Evolutionary conservation across 2,888 invertebrate species (phyloP).

Genomic region (Uropetala carovei): DNA sequence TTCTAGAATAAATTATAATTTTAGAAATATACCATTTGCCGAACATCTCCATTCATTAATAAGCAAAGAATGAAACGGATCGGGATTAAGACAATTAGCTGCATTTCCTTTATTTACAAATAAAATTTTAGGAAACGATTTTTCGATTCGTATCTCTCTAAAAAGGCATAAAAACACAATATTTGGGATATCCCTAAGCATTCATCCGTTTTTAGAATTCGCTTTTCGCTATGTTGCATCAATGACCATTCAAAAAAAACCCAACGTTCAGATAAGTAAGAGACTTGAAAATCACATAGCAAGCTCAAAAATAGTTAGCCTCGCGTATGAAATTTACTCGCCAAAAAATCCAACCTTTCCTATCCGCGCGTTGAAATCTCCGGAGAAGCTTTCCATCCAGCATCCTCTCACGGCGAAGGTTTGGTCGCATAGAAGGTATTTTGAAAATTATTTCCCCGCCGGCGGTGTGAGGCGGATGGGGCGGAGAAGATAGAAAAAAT

Average conservation of each 20-base stretch:
- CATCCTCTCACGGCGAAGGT: background rate
- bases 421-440: background rate
- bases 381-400: background rate
- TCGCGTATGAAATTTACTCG: background rate
- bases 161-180: background rate
- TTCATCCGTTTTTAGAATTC: background rate
- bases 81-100: too few relatives aligned
- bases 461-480: too few relatives aligned
- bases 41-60: too few relatives aligned
- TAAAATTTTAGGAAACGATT: background rate
- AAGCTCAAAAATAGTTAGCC: background rate
- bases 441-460: background rate
- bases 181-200: background rate
- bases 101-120: background rate
- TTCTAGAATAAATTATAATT: too few relatives aligned
- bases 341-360: background rate
- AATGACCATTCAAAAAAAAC: background rate
- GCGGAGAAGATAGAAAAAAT: background rate
- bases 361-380: slow-evolving; percentile 9
- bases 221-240: background rate
- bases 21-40: too few relatives aligned
- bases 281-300: too few relatives aligned
- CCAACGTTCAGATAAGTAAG: too few relatives aligned
- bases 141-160: background rate
- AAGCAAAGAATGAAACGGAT: too few relatives aligned